These are phyloP conservation scores for Tenthredo mesomela DNA, from an alignment of 2,888 invertebrate genomes.

Conservation along the genomic window DNA sequence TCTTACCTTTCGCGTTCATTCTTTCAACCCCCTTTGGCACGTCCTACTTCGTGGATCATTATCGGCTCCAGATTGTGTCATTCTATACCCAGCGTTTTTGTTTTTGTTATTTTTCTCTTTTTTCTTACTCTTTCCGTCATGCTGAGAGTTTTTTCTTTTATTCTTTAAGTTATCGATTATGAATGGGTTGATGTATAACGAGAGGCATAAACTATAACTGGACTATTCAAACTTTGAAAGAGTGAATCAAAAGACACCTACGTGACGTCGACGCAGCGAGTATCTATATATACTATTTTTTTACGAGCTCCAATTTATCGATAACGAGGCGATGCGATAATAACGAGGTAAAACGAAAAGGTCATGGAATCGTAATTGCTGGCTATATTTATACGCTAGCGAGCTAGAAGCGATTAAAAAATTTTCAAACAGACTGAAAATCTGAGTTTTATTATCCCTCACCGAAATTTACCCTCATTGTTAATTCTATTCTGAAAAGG, in stretches of 20 bases:
- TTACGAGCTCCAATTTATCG: conserved; percentile 35
- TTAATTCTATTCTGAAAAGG: neutral
- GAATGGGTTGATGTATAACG: conserved; percentile 19
- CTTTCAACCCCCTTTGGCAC: neutral
- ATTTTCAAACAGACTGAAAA: neutral
- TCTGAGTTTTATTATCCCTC: neutral
- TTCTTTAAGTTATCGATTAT: neutral
- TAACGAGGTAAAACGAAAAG: conserved; percentile 36
- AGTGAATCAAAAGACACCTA: neutral
- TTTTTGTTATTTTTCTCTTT: neutral
- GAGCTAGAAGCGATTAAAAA: neutral
- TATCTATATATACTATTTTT: neutral
- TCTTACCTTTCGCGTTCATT: neutral
- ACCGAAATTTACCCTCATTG: neutral
- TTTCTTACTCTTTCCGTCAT: neutral
- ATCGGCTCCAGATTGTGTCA: neutral
- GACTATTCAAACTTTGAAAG: conserved; percentile 53
- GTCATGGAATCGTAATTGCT: conserved; percentile 11
- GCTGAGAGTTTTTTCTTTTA: neutral
- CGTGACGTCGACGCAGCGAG: neutral
- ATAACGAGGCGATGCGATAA: conserved; percentile 51
- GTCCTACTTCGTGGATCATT: neutral
- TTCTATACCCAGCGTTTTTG: neutral
- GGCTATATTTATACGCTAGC: neutral
- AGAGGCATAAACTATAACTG: conserved; percentile 24